These are phyloP conservation scores for Galemys pyrenaicus DNA, from an alignment of 2,113 vertebrate genomes.

Conservation along the genomic window DNA sequence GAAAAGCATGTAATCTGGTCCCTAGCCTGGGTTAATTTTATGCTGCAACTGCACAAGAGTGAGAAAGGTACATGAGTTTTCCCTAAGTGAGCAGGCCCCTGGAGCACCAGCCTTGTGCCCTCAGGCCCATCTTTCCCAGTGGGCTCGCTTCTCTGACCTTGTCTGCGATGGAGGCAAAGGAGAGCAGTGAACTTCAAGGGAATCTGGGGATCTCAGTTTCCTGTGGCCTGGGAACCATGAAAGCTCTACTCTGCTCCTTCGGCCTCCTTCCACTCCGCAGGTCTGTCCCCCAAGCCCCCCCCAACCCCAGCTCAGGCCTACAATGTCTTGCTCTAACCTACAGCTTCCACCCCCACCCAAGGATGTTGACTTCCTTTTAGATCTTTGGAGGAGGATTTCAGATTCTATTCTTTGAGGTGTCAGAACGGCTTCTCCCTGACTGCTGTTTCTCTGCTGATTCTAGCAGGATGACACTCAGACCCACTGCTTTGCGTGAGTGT, in stretches of 20 bases:
- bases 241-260: background rate
- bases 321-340: background rate
- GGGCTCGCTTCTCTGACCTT: background rate
- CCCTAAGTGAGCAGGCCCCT: background rate
- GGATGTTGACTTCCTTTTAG: background rate
- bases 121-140: background rate
- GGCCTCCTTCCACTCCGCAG: background rate
- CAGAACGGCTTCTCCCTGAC: background rate
- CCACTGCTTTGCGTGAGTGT: background rate
- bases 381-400: background rate
- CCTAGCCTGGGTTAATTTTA: background rate
- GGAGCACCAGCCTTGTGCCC: background rate
- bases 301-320: too few relatives aligned
- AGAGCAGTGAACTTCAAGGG: background rate
- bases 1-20: background rate
- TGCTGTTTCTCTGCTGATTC: background rate
- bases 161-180: background rate
- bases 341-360: background rate
- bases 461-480: background rate
- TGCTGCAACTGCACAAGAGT: background rate
- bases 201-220: background rate
- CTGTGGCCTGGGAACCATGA: background rate
- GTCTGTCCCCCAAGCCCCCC: background rate
- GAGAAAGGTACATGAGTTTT: background rate
- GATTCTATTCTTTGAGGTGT: background rate